These are phyloP conservation scores for Dinocampus coccinellae DNA, from an alignment of 2,888 invertebrate genomes.

Conservation along the genomic window DNA sequence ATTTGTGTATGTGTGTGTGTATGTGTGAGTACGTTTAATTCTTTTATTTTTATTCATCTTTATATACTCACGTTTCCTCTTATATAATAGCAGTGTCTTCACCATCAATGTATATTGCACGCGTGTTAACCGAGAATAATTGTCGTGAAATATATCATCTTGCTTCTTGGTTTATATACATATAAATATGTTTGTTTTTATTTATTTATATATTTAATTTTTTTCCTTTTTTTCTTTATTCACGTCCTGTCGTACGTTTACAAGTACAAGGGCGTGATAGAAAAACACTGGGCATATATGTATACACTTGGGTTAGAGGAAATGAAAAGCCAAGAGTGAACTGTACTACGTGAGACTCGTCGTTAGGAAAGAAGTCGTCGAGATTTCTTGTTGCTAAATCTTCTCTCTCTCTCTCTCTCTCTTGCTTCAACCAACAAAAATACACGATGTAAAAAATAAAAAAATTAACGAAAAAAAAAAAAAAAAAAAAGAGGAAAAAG, in stretches of 20 bases:
- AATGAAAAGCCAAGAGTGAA: conserved; percentile 25
- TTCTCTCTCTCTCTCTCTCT: background rate
- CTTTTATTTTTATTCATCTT: background rate
- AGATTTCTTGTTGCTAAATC: conserved; percentile 37
- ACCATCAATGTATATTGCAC: conserved; percentile 33
- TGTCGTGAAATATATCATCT: conserved; percentile 49
- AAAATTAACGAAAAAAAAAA: too few species aligned
- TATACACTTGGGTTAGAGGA: background rate
- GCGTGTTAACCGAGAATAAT: conserved; percentile 62
- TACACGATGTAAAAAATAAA: background rate
- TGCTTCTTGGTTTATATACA: conserved; percentile 10
- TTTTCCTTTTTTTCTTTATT: conserved; percentile 37
- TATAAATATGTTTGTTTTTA: conserved; percentile 34
- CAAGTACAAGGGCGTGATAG: conserved; percentile 11
- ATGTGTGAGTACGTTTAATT: too few species aligned
- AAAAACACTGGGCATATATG: conserved; percentile 10
- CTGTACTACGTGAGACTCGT: conserved; percentile 15
- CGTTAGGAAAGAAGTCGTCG: conserved; percentile 41
- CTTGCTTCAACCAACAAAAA: conserved; percentile 21
- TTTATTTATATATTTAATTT: too few species aligned
- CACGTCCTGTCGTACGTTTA: conserved; percentile 33
- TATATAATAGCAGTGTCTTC: background rate
- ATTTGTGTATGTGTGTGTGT: background rate
- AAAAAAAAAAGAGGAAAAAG: too few species aligned
- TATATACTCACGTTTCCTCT: background rate